Conservation (phyloP, 2,888 invertebrate genomes). For the Philopedon plagiatum region DNA sequence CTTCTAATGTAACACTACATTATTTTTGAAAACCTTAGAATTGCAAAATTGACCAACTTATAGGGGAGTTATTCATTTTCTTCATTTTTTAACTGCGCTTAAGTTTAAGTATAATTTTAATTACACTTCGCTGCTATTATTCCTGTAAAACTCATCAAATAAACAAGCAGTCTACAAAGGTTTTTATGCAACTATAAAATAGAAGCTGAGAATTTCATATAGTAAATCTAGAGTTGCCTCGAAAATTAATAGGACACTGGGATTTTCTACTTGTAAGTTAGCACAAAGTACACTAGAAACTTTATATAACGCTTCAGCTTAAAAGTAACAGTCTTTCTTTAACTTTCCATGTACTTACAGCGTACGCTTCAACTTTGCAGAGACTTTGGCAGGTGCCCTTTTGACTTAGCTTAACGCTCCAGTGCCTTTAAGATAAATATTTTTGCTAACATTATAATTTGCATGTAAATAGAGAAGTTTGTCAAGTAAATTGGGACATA, state of each 20-base stretch:
- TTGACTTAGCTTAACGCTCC: conserved; percentile 10
- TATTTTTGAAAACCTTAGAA: no score
- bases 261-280: conserved; percentile 15
- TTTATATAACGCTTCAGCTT: conserved; percentile 4
- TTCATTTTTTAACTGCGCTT: no score
- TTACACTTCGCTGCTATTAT: not conserved
- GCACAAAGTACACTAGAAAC: not conserved
- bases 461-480: conserved; percentile 10
- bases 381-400: conserved; percentile 11
- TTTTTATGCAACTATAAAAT: not conserved
- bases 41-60: no score
- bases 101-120: no score
- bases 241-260: conserved; percentile 27
- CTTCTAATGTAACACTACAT: no score
- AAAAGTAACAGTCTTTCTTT: conserved; percentile 4
- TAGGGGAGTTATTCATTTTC: no score
- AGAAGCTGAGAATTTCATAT: not conserved
- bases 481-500: not conserved
- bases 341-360: conserved; percentile 8
- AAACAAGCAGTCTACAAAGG: not conserved
- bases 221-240: conserved; percentile 6
- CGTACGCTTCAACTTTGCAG: conserved; percentile 1
- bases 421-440: conserved; percentile 10
- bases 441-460: conserved; percentile 6
- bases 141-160: not conserved